Conservation (phyloP, 1,140 invertebrate species). For the Ceratitis capitata region DNA sequence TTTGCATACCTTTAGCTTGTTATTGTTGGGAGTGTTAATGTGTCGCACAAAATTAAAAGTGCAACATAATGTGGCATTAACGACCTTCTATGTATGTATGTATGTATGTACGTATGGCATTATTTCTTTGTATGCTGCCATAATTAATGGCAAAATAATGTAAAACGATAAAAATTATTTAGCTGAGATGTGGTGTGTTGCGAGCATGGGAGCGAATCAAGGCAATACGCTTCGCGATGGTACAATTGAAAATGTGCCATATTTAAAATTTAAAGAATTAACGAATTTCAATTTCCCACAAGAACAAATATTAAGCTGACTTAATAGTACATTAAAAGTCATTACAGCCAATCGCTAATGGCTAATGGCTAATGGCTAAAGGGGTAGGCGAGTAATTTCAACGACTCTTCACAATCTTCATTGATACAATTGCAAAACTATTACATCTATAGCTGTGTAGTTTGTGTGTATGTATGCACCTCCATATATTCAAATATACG, state of each 20-base stretch:
- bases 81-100: neutral
- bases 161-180: slow-evolving; percentile 34
- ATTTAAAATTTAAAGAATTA: slow-evolving; percentile 36
- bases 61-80: slow-evolving; percentile 34
- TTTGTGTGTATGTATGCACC: no score
- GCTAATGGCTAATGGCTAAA: no score
- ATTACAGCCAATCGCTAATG: neutral
- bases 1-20: neutral
- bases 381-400: no score
- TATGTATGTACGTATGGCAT: neutral
- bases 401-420: no score
- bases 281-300: slow-evolving; percentile 36
- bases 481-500: no score
- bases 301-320: neutral
- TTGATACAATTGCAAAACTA: no score
- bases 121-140: neutral
- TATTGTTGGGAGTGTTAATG: slow-evolving; percentile 5
- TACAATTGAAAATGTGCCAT: neutral
- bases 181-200: neutral
- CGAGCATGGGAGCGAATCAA: neutral
- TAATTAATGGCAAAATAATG: slow-evolving; percentile 44
- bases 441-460: no score
- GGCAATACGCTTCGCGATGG: neutral
- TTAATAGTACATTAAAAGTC: neutral
- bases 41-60: slow-evolving; percentile 38